These are phyloP conservation scores for Pollimyrus isidori DNA, from an alignment of 2,113 vertebrate genomes.

Conservation along the genomic window DNA sequence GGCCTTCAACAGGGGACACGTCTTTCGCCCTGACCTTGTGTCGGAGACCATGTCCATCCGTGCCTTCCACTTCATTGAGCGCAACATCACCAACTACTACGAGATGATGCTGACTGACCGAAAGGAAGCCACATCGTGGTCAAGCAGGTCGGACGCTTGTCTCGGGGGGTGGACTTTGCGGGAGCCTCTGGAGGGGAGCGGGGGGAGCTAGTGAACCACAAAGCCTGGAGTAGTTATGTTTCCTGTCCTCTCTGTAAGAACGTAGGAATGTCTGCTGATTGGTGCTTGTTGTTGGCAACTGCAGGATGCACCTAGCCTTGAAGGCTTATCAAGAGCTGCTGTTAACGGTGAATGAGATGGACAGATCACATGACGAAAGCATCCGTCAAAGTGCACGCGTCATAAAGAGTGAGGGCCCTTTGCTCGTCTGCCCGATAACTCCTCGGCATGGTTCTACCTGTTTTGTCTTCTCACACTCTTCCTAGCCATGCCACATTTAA, in stretches of 20 bases:
- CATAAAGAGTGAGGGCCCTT: constrained; percentile 76
- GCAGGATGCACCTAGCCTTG: constrained; percentile 89
- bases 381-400: constrained; percentile 79
- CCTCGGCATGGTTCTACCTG: neutral
- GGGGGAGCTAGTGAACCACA: neutral
- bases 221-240: neutral
- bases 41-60: constrained; percentile 86
- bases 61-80: constrained; percentile 87
- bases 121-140: constrained; percentile 83
- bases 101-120: constrained; percentile 92
- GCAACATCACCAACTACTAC: constrained; percentile 87
- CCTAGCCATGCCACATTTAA: neutral
- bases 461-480: neutral
- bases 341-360: constrained; percentile 87
- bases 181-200: neutral
- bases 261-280: neutral
- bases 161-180: neutral
- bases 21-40: constrained; percentile 79
- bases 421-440: neutral
- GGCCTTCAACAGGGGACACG: constrained; percentile 81
- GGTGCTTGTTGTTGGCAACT: constrained; percentile 10
- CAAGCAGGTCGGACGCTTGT: constrained; percentile 62
- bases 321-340: constrained; percentile 93
- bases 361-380: constrained; percentile 65
- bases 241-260: neutral